A percentile compares a stretch with the other conserved stretches of the same genome.
Conservation (phyloP, 1,140 invertebrate genomes). For the Cotesia typhae region DNA sequence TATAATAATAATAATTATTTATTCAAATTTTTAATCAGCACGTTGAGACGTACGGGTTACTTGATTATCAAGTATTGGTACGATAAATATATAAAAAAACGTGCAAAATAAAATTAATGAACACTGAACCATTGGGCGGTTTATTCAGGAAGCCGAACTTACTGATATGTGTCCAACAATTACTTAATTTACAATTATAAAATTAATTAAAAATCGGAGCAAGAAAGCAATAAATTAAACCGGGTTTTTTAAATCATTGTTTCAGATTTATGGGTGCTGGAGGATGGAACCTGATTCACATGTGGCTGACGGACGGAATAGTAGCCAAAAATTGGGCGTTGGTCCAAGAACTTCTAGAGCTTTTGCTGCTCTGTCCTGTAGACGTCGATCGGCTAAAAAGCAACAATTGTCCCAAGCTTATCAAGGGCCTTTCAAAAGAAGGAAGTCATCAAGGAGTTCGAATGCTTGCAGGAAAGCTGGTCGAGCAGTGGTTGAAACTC, state of each 20-base stretch:
- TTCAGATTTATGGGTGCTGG: conserved; percentile 85
- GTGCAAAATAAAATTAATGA: conserved; percentile 50
- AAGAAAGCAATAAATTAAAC: conserved; percentile 13
- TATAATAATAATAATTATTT: conserved; percentile 9
- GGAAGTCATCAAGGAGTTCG: conserved; percentile 78
- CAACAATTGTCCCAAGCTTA: conserved; percentile 89
- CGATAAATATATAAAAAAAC: conserved; percentile 39
- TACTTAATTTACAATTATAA: no score
- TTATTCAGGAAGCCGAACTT: conserved; percentile 43
- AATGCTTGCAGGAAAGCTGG: conserved; percentile 78
- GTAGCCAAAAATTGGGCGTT: conserved; percentile 84
- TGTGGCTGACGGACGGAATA: conserved; percentile 88
- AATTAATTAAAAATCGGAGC: conserved; percentile 11
- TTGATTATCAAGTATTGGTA: conserved; percentile 38
- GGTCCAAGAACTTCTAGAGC: conserved; percentile 83
- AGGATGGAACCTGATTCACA: conserved; percentile 88
- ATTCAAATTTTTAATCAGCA: conserved; percentile 37
- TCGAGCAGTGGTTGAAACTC: conserved; percentile 90
- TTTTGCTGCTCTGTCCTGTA: conserved; percentile 85
- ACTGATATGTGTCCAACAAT: conserved; percentile 53
- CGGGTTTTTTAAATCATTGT: conserved; percentile 40
- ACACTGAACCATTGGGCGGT: conserved; percentile 54
- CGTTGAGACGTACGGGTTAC: conserved; percentile 43
- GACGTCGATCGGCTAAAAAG: conserved; percentile 88
- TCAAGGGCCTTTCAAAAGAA: conserved; percentile 88